Evolutionary conservation across 2,797 vertebrate species (phyloP).

Genomic region (Cephalopachus bancanus): DNA sequence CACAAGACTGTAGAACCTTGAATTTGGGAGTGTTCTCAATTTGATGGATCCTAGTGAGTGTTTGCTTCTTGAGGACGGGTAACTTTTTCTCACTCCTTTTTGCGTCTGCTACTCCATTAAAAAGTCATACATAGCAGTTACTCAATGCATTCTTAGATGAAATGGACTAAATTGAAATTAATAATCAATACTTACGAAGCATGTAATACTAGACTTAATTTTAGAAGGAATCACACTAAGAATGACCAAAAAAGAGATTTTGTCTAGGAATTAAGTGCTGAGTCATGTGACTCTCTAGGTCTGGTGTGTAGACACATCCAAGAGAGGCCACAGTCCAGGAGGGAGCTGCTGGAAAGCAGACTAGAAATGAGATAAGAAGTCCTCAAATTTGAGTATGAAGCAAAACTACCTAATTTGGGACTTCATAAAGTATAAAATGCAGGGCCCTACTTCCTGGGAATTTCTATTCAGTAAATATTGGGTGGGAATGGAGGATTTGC

Average conservation of each 20-base stretch:
- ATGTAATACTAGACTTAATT: neutral
- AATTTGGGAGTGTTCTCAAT: neutral
- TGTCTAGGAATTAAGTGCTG: neutral
- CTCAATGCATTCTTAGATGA: neutral
- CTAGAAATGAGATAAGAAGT: neutral
- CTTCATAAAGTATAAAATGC: neutral
- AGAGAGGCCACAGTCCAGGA: neutral
- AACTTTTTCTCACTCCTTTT: neutral
- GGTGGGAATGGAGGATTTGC: neutral
- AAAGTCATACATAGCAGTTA: neutral
- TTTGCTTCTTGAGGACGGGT: neutral
- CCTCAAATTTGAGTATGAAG: neutral
- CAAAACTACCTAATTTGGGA: neutral
- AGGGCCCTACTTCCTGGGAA: neutral
- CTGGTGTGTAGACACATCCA: neutral
- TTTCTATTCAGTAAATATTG: neutral
- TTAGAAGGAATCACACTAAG: neutral
- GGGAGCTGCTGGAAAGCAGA: neutral
- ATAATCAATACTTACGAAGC: neutral
- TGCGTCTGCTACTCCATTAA: neutral
- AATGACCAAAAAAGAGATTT: neutral
- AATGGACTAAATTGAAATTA: slow-evolving; percentile 34
- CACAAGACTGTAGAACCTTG: neutral
- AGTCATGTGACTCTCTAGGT: neutral
- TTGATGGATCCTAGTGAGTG: neutral